Base-by-base conservation (phyloP, 2,888 invertebrate species). In the Clistopyga incitator region DNA sequence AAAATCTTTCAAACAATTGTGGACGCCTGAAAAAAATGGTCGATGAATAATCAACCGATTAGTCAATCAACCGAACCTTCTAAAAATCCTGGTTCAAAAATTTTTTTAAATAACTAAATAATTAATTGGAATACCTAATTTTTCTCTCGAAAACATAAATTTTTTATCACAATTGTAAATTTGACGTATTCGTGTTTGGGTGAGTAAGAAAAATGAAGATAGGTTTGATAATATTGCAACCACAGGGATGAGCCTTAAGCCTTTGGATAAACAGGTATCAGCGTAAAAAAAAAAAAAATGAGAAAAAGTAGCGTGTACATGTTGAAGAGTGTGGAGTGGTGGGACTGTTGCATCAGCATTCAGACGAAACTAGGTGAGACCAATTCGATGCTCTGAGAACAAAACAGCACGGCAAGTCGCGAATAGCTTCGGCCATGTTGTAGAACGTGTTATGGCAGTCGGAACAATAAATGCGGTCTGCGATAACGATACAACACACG, bases 401-500 rank as follows among this genome's bases (percentile, higher is more conserved):
- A 15, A 52, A 68, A 8, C 68, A 29, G 25, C 34, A 18, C 0
- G 18, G 11, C 8, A 3, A 47, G 67, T 47, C 20, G 42, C 45
- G 79, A 50, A 71, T 72, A 45, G 38, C 45, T 42, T 3, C 61
- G 61, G 56, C 47, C 38, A 11, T 15, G 64, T 18, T 6, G 59
- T 10, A 29, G 20, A 25, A 52, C 38, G 42, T 68, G 71, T 71
- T 71, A 65, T 64, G 61, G 54, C 68, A 50, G 74, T 81, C 50
- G 67, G 78, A 84, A 84, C 74, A 81, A 81, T 81, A 81, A 84
- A 81, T 50, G 68, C 78, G 64, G 70, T 64, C 54, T 47, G 74
- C 81, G 74, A 75, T 81, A 78, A 78, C 84, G 74, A 78, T 84
- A 78, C 68, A 78, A 84, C 54, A 70, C 64, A 81, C 38, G 75